A percentile compares a stretch with the other conserved stretches of the same genome.
These are phyloP conservation scores for Apostichopus parvimensis DNA, from an alignment of 35 echinoderm and acorn worm genomes.

Conservation along the genomic window DNA sequence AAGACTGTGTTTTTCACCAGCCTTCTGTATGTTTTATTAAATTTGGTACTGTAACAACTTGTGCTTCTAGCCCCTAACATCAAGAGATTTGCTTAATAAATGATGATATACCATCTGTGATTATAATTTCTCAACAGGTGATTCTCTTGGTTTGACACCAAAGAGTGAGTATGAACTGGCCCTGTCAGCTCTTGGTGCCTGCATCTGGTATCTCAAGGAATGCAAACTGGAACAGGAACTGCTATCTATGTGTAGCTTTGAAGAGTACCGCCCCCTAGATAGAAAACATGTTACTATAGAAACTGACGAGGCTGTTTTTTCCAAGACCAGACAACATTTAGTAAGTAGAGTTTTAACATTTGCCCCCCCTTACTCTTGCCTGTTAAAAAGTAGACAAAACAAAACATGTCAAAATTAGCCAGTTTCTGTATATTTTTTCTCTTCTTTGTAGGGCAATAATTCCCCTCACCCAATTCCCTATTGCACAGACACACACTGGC, in stretches of 20 bases:
- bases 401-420: not conserved
- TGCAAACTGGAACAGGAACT: slow-evolving; percentile 91
- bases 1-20: not conserved
- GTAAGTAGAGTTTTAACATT: slow-evolving; percentile 42
- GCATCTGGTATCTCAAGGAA: slow-evolving; percentile 94
- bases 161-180: slow-evolving; percentile 87
- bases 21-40: not conserved
- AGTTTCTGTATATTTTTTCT: not conserved
- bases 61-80: no score
- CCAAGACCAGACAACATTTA: slow-evolving; percentile 71
- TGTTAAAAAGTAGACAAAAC: not conserved
- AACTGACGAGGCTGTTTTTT: slow-evolving; percentile 50
- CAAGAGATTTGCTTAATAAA: not conserved
- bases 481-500: no score
- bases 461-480: no score
- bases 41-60: not conserved
- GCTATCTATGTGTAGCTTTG: slow-evolving; percentile 92
- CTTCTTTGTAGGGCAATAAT: no score
- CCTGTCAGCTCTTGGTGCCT: slow-evolving; percentile 90
- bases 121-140: slow-evolving; percentile 42
- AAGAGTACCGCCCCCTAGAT: slow-evolving; percentile 85
- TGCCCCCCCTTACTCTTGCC: not conserved
- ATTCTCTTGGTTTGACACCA: slow-evolving; percentile 87
- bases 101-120: not conserved
- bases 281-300: slow-evolving; percentile 37